Conservation (phyloP, 2,888 invertebrate species). For the Abrostola triplasia region DNA sequence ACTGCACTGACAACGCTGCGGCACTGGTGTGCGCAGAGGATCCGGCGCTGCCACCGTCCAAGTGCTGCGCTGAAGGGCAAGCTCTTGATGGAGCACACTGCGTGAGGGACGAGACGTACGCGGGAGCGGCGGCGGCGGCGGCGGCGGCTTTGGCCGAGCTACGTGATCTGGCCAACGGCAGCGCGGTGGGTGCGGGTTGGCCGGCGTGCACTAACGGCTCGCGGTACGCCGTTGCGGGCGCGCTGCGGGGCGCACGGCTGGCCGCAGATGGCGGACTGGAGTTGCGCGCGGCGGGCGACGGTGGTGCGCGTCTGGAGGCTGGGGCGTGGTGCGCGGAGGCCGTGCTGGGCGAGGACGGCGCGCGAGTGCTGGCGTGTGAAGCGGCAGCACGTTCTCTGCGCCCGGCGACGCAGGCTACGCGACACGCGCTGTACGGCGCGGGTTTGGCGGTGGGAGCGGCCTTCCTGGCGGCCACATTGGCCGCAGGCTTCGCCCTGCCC, state of each 20-base stretch:
- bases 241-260: conserved; percentile 84
- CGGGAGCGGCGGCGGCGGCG: conserved; percentile 62
- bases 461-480: conserved; percentile 94
- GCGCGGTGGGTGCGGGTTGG: conserved; percentile 84
- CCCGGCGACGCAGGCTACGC: conserved; percentile 81
- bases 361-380: conserved; percentile 82
- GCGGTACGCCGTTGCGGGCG: conserved; percentile 89
- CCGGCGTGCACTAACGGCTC: conserved; percentile 85
- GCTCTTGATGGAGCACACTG: conserved; percentile 88
- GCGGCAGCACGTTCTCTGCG: conserved; percentile 83
- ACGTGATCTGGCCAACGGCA: conserved; percentile 68
- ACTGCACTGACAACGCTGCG: conserved; percentile 91
- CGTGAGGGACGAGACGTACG: conserved; percentile 74
- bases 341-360: conserved; percentile 72
- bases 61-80: conserved; percentile 92
- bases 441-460: conserved; percentile 94
- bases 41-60: conserved; percentile 80
- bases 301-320: conserved; percentile 77
- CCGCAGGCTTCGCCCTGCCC: conserved; percentile 93
- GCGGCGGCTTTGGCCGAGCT: conserved; percentile 74
- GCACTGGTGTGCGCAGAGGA: conserved; percentile 89
- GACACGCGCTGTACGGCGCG: conserved; percentile 92
- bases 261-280: conserved; percentile 87
- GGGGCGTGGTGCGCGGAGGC: conserved; percentile 87
- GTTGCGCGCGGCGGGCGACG: conserved; percentile 65